A percentile compares a stretch with the other conserved stretches of the same genome.
Evolutionary conservation across 2,888 invertebrate species (phyloP).

Genomic region (Caenorhabditis sp.): DNA sequence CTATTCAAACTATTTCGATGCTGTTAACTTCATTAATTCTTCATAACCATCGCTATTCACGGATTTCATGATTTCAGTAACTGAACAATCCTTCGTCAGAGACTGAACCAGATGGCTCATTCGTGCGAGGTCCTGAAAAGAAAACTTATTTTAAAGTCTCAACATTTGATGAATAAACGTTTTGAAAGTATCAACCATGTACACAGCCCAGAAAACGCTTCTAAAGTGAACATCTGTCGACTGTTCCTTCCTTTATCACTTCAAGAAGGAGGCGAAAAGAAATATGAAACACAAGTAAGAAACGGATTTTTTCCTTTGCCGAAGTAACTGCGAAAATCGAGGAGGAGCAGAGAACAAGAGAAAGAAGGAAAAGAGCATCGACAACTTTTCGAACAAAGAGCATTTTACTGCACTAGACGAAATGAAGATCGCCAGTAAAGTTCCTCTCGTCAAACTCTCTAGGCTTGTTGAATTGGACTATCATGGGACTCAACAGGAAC

Average conservation of each 20-base stretch:
- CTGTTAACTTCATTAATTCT: constrained; percentile 9
- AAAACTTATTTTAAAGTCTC: background rate
- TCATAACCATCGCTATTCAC: constrained; percentile 3
- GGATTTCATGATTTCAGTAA: background rate
- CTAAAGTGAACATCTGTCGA: constrained; percentile 3
- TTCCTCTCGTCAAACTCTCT: too few species aligned
- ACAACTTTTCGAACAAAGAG: background rate
- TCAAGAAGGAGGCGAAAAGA: background rate
- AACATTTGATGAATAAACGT: too few species aligned
- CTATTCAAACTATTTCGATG: background rate
- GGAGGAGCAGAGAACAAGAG: constrained; percentile 18
- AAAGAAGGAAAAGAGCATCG: constrained; percentile 21
- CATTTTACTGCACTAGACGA: background rate
- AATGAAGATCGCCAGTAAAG: too few species aligned
- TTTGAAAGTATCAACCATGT: background rate
- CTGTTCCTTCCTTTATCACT: too few species aligned
- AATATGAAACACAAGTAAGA: constrained; percentile 14
- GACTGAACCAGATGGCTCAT: constrained; percentile 4
- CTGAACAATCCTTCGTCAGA: background rate
- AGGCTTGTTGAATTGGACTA: too few species aligned
- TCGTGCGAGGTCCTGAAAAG: background rate
- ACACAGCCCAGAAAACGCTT: too few species aligned
- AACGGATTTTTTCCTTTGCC: constrained; percentile 33
- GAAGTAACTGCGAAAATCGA: background rate
- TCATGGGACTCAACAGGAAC: too few species aligned